phyloP scores from a whole-genome alignment of 1,140 invertebrate genomes.

The Stratiolaelaps scimitus region DNA sequence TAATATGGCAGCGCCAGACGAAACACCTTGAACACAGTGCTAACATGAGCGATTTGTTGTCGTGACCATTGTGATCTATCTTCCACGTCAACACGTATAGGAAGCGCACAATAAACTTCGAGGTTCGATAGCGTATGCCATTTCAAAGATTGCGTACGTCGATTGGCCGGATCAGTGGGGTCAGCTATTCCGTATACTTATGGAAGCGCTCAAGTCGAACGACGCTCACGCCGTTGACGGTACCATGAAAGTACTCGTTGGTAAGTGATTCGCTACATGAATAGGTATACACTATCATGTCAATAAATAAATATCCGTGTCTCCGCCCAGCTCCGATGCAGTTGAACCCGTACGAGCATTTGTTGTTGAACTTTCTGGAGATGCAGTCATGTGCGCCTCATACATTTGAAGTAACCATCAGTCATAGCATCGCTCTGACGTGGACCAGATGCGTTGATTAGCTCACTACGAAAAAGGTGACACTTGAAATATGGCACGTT shows the following conservation, averaged over 20 bases:
- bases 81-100: too few relatives aligned
- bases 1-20: background rate
- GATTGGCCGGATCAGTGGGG: constrained; percentile 69
- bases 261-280: constrained; percentile 35
- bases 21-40: background rate
- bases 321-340: too few relatives aligned
- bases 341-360: too few relatives aligned
- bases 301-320: too few relatives aligned
- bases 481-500: too few relatives aligned
- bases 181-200: constrained; percentile 56
- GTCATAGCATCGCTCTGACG: too few relatives aligned
- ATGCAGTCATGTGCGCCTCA: too few relatives aligned
- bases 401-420: too few relatives aligned
- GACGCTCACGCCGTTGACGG: constrained; percentile 54
- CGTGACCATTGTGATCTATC: constrained; percentile 20
- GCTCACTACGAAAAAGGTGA: too few relatives aligned
- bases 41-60: constrained; percentile 15
- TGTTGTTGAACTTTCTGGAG: too few relatives aligned
- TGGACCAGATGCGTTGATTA: too few relatives aligned
- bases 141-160: constrained; percentile 60
- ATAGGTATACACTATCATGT: too few relatives aligned
- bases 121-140: constrained; percentile 57
- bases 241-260: constrained; percentile 59
- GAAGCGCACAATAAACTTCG: constrained; percentile 43
- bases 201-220: constrained; percentile 47